phyloP scores from a whole-genome alignment of 2,888 invertebrate genomes.

The Hydraecia micacea region DNA sequence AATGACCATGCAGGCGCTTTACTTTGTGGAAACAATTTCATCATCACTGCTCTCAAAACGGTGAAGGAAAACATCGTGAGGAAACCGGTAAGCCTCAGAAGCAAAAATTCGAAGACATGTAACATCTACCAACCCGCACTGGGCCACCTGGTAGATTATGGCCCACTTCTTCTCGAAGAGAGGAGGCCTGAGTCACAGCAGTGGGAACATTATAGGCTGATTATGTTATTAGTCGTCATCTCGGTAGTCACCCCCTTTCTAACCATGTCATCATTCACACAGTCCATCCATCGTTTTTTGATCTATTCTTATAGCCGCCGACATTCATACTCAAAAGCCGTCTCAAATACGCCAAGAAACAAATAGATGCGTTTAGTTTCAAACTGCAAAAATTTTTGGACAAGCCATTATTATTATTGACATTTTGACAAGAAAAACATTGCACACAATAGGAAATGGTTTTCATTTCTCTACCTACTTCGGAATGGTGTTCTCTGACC shows the following conservation, averaged over 20 bases:
- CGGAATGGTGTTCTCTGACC: neutral
- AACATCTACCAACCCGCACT: too few relatives aligned
- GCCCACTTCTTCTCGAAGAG: too few relatives aligned
- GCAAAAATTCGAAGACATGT: too few relatives aligned
- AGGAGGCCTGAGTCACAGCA: too few relatives aligned
- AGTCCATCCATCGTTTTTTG: too few relatives aligned
- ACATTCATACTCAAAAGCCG: too few relatives aligned
- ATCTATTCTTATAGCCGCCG: too few relatives aligned
- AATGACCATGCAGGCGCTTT: neutral
- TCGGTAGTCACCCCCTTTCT: too few relatives aligned
- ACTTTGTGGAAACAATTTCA: neutral
- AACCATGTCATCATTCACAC: too few relatives aligned
- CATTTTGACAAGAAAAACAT: conserved; percentile 5
- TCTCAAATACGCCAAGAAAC: conserved; percentile 4
- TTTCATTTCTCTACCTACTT: neutral
- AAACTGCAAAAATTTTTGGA: neutral
- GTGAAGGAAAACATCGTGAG: neutral
- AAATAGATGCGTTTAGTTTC: neutral
- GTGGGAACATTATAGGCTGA: too few relatives aligned
- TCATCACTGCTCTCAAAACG: neutral
- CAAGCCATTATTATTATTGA: neutral
- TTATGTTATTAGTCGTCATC: too few relatives aligned
- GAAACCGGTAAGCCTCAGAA: neutral
- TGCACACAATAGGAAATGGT: neutral
- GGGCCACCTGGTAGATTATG: too few relatives aligned